Evolutionary conservation across 2,113 vertebrate species (phyloP).

Genomic region (Bagarius yarrelli): DNA sequence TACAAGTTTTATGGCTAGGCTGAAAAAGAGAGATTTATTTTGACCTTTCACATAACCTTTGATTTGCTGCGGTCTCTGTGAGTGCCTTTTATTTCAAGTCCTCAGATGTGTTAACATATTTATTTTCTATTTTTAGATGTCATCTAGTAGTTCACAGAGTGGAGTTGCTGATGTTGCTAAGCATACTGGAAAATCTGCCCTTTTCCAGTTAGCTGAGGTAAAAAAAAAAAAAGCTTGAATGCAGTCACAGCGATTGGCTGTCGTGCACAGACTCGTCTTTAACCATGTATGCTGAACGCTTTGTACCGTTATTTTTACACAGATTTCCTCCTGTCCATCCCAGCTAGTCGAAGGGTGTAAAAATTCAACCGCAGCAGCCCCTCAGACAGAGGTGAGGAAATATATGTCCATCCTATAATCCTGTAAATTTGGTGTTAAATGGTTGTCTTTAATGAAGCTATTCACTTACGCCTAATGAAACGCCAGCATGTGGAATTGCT

Average conservation of each 20-base stretch:
- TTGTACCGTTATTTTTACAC: conserved; percentile 1
- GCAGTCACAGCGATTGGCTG: neutral
- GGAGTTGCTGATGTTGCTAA: conserved; percentile 69
- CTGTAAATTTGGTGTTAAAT: neutral
- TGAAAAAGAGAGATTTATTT: neutral
- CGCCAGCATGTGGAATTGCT: neutral
- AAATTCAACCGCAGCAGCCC: conserved; percentile 50
- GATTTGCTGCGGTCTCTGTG: neutral
- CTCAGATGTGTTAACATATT: conserved; percentile 6
- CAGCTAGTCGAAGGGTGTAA: conserved; percentile 60
- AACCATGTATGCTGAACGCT: neutral
- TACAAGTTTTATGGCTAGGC: neutral
- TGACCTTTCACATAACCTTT: conserved; percentile 4
- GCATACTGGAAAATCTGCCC: conserved; percentile 77
- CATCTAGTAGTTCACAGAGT: conserved; percentile 73
- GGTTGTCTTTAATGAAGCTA: neutral
- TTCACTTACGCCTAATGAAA: neutral
- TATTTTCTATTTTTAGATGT: conserved; percentile 63
- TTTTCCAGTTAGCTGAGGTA: conserved; percentile 83
- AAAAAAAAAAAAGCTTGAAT: conserved; percentile 24
- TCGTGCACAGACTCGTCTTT: neutral
- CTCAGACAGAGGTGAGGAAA: conserved; percentile 62
- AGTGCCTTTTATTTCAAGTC: neutral
- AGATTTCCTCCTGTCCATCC: conserved; percentile 67
- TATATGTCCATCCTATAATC: neutral